Evolutionary conservation across 2,113 vertebrate species (phyloP).

Genomic region (human): GRCh38 chr16:61725001-61725500

Average conservation of each 20-base stretch:
- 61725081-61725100: neutral
- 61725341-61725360: neutral
- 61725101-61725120: neutral
- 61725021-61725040: neutral
- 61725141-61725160: slow-evolving; percentile 14
- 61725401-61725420: slow-evolving; percentile 49
- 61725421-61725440: slow-evolving; percentile 32
- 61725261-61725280: neutral
- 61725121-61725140: neutral
- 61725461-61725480: slow-evolving; percentile 6
- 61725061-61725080: neutral
- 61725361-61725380: slow-evolving; percentile 38
- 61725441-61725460: slow-evolving; percentile 26
- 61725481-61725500: neutral
- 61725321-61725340: neutral
- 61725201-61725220: slow-evolving; percentile 53
- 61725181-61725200: slow-evolving; percentile 59
- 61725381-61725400: slow-evolving; percentile 22
- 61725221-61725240: neutral
- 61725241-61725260: neutral
- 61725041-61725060: neutral
- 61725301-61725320: slow-evolving; percentile 40
- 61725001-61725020: neutral
- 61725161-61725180: slow-evolving; percentile 31
- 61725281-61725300: slow-evolving; percentile 51